These are phyloP conservation scores for Sarcophaga subvicina DNA, from an alignment of 2,888 invertebrate genomes.

Conservation along the genomic window DNA sequence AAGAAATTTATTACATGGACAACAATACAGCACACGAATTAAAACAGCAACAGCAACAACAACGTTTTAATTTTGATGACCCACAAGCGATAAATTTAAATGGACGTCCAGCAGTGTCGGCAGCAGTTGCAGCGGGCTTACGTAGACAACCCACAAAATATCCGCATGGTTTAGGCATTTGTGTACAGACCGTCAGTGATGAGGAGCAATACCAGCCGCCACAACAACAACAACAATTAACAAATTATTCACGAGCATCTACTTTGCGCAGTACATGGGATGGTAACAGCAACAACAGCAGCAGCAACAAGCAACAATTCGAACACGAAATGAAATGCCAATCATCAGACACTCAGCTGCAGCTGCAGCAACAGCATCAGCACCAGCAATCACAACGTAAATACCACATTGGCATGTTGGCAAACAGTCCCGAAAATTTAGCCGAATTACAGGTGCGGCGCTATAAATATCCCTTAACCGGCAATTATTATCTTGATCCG, in stretches of 20 bases:
- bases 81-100: slow-evolving; percentile 61
- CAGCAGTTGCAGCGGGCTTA: slow-evolving; percentile 57
- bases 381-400: slow-evolving; percentile 72
- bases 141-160: slow-evolving; percentile 78
- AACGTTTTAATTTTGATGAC: slow-evolving; percentile 50
- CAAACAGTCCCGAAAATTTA: slow-evolving; percentile 74
- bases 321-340: slow-evolving; percentile 9
- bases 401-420: slow-evolving; percentile 75
- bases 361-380: slow-evolving; percentile 44
- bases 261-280: slow-evolving; percentile 73
- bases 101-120: slow-evolving; percentile 45
- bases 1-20: slow-evolving; percentile 61
- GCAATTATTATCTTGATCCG: slow-evolving; percentile 76
- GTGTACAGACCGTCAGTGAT: slow-evolving; percentile 73
- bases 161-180: slow-evolving; percentile 77
- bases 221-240: slow-evolving; percentile 45
- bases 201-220: slow-evolving; percentile 52
- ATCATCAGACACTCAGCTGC: slow-evolving; percentile 41
- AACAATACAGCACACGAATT: slow-evolving; percentile 21
- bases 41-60: slow-evolving; percentile 26
- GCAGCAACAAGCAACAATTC: slow-evolving; percentile 1
- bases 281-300: slow-evolving; percentile 52
- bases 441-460: slow-evolving; percentile 79
- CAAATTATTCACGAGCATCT: slow-evolving; percentile 63
- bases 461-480: slow-evolving; percentile 77